These are phyloP conservation scores for Pseudorhiza aurosa DNA, from an alignment of 30 jellyfish, hydroid and myxozoan species.

Conservation along the genomic window DNA sequence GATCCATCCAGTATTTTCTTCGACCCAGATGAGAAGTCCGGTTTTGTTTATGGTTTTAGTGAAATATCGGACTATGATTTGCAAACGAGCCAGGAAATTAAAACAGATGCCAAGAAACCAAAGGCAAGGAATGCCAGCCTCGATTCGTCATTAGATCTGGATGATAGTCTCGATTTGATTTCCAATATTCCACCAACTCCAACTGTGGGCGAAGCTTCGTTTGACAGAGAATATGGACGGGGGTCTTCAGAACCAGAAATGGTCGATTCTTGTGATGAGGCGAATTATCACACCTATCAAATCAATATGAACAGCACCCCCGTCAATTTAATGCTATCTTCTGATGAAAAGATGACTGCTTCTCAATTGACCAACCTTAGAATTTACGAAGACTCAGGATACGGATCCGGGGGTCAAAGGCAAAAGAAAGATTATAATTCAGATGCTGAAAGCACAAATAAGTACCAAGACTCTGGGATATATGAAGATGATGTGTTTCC, in stretches of 20 bases:
- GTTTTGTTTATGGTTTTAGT: conserved; percentile 79
- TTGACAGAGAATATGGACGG: conserved; percentile 47
- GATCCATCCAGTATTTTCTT: conserved; percentile 98
- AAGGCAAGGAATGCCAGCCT: conserved; percentile 28
- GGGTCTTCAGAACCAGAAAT: conserved; percentile 59
- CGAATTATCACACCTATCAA: conserved; percentile 38
- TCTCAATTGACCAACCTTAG: conserved; percentile 58
- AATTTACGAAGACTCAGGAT: conserved; percentile 87
- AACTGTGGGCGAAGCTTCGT: conserved; percentile 46
- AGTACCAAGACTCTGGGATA: conserved; percentile 97
- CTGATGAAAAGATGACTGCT: conserved; percentile 27
- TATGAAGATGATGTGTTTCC: conserved; percentile 94
- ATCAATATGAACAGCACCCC: conserved; percentile 38
- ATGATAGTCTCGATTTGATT: conserved; percentile 93
- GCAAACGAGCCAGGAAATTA: conserved; percentile 27
- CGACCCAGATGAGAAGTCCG: conserved; percentile 98
- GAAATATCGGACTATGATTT: conserved; percentile 20
- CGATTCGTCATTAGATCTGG: conserved; percentile 77
- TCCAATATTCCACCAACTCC: conserved; percentile 64
- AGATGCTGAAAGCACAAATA: conserved; percentile 93
- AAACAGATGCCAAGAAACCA: background rate
- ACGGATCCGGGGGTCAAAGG: conserved; percentile 73
- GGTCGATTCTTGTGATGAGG: conserved; percentile 58
- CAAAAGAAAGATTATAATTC: conserved; percentile 74
- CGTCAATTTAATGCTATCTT: conserved; percentile 39